These are phyloP conservation scores for Cecropterus lyciades DNA, from an alignment of 1,140 invertebrate genomes.

Conservation along the genomic window DNA sequence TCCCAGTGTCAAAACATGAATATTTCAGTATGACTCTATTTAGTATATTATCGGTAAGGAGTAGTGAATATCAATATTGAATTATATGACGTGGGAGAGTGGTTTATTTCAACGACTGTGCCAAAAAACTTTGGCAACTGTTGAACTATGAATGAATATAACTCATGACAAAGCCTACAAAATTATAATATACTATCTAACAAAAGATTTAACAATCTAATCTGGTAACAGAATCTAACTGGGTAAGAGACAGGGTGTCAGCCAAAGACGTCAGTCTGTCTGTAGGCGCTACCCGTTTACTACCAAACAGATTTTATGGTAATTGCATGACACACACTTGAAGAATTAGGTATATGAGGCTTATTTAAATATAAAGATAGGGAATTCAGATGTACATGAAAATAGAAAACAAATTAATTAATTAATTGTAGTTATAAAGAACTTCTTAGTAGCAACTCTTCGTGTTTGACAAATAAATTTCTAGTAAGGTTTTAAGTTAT, in stretches of 20 bases:
- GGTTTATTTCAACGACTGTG: neutral
- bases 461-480: too few species aligned
- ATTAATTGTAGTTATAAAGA: too few species aligned
- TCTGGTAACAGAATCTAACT: neutral
- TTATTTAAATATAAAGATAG: too few species aligned
- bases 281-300: neutral
- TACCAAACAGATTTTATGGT: neutral
- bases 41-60: neutral
- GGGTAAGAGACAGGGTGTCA: neutral
- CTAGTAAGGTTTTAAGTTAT: too few species aligned
- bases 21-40: slow-evolving; percentile 4
- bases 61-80: neutral
- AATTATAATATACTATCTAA: neutral
- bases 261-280: neutral
- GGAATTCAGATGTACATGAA: too few species aligned
- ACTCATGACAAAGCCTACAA: neutral
- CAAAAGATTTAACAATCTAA: neutral
- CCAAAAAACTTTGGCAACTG: slow-evolving; percentile 22
- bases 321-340: neutral
- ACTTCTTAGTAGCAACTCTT: too few species aligned
- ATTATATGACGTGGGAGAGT: neutral
- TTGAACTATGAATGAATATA: neutral
- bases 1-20: slow-evolving; percentile 10
- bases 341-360: too few species aligned
- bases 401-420: too few species aligned